A percentile compares a stretch with the other conserved stretches of the same genome.
phyloP scores from a whole-genome alignment of 2,113 vertebrate genomes.

The Amphilophus citrinellus region DNA sequence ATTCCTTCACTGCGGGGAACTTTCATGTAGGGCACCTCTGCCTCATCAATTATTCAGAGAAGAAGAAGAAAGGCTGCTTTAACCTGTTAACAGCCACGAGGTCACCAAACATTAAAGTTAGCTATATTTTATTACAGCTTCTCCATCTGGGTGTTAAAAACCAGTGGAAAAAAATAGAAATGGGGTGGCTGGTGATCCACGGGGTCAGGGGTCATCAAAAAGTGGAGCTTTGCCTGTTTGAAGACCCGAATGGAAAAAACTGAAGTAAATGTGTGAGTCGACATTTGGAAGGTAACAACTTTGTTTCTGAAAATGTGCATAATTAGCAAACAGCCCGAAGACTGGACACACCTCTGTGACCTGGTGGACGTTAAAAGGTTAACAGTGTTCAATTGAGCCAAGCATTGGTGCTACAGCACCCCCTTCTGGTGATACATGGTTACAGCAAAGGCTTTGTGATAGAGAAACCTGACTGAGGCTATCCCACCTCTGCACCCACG shows the following conservation, averaged over 20 bases:
- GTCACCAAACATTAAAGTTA: background rate
- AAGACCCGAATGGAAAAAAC: too few relatives aligned
- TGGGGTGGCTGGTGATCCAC: background rate
- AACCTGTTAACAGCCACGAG: too few relatives aligned
- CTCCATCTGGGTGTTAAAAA: background rate
- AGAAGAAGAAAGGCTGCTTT: background rate
- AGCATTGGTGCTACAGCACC: background rate
- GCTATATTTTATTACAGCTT: background rate
- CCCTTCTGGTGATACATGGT: background rate
- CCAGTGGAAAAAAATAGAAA: background rate
- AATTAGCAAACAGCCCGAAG: background rate
- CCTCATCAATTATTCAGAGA: background rate
- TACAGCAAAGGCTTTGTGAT: background rate
- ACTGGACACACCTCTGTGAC: background rate
- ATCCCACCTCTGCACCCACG: background rate
- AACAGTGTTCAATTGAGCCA: background rate
- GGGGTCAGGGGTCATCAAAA: background rate
- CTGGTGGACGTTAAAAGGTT: background rate
- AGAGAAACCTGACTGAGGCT: too few relatives aligned
- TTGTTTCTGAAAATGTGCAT: background rate
- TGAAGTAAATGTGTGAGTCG: too few relatives aligned
- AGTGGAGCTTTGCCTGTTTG: background rate
- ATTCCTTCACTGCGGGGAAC: too few relatives aligned
- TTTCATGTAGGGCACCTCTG: background rate
- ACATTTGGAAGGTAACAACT: background rate